Base-by-base conservation (phyloP, 2,888 invertebrate genomes). In the Agrochola circellaris region DNA sequence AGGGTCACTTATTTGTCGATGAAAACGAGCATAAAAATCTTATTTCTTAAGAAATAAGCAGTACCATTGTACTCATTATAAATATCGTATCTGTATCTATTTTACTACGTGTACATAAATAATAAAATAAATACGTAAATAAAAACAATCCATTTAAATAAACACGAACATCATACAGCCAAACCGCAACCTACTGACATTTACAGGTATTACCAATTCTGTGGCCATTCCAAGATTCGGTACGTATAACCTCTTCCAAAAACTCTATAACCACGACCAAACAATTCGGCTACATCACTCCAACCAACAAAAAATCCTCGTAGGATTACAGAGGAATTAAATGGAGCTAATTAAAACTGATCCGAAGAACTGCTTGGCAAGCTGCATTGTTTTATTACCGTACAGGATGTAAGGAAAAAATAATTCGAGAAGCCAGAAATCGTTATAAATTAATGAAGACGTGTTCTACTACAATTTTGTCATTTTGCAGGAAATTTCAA, bases 271-370 rank as follows among this genome's bases (percentile, higher is more conserved):
- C 82, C 7, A 78, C 76, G 82, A 48, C 71, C 86, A 72, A 83
- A 89, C 77, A 90, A 93, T 92, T 93, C 86, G 79, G 86, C 90
- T 86, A 77, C 91, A 92, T 92, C 92, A 94, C 89, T 79, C 85
- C 88, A 78, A 79, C 84, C 86, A 82, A 92, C 90, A 94, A 94
- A 94, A 94, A 92, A n/a, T n/a, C n/a, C n/a, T n/a, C n/a, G 81
- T 89, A 92, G 93, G 91, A 92, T 92, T 93, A 93, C 92, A 93
- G 89, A 90, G 89, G 91, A 93, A 93, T 93, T 93, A 92, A 94
- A 94, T 92, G 86, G 90, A 92, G 87, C 90, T 92, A 93, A 94
- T 94, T 94, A 94, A 92, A 92, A 92, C 84, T 73, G 86, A 87
- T 71, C 85, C 82, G 83, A 89, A 93, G 92, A 93, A 91, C 91